Percentiles rank a stretch among this genome's conserved stretches.
Evolutionary conservation across 2,113 vertebrate species (phyloP).

Genomic region (Sclerurus mexicanus): DNA sequence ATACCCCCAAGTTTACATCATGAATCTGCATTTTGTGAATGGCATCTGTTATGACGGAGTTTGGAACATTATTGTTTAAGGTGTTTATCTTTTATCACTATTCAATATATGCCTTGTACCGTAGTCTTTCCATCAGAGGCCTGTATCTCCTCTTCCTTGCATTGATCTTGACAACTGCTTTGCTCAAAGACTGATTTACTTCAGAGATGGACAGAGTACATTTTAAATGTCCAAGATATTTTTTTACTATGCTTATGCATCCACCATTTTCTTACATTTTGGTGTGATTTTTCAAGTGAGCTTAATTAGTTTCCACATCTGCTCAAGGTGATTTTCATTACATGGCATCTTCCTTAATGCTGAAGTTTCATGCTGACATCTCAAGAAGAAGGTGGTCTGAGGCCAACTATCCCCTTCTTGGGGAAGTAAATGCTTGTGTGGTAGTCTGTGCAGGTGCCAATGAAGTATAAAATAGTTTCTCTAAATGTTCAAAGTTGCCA

Average conservation of each 20-base stretch:
- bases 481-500: background rate
- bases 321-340: background rate
- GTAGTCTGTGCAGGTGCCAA: background rate
- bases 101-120: background rate
- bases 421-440: background rate
- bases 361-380: background rate
- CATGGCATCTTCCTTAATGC: background rate
- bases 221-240: background rate
- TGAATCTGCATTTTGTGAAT: background rate
- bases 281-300: background rate
- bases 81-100: background rate
- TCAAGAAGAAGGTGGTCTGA: background rate
- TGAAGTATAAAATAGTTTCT: background rate
- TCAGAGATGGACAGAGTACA: background rate
- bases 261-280: background rate
- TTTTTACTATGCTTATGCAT: background rate
- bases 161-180: background rate
- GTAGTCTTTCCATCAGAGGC: background rate
- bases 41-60: background rate
- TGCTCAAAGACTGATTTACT: background rate
- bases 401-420: background rate
- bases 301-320: background rate
- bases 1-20: background rate
- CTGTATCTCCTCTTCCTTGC: background rate
- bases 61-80: background rate